These are phyloP conservation scores for Bos taurus DNA, from an alignment of 2,113 vertebrate species.

Conservation along the genomic window DNA sequence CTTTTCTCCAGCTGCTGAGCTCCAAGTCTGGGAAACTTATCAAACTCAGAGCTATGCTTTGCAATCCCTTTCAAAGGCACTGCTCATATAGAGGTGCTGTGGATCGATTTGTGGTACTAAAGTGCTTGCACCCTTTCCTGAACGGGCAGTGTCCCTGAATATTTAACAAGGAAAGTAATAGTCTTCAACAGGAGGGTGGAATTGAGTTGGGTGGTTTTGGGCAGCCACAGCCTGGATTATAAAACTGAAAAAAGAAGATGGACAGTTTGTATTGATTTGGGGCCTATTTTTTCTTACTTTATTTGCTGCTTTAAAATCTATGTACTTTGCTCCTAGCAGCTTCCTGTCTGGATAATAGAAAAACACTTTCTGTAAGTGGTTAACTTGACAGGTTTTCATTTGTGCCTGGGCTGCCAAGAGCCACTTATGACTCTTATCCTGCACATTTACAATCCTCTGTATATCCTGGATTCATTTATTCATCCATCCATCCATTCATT, in stretches of 20 bases:
- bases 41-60: constrained; percentile 33
- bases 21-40: neutral
- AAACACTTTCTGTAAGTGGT: constrained; percentile 34
- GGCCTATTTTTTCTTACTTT: constrained; percentile 10
- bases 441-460: neutral
- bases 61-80: constrained; percentile 24
- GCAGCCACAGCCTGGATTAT: neutral
- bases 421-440: neutral
- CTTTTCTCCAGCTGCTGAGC: neutral
- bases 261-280: constrained; percentile 24
- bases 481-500: neutral
- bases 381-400: constrained; percentile 17
- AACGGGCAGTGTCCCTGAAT: neutral
- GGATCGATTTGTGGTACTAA: neutral
- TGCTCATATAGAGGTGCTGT: neutral
- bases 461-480: neutral
- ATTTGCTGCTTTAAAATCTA: constrained; percentile 47
- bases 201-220: neutral
- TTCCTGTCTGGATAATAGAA: constrained; percentile 45
- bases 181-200: neutral
- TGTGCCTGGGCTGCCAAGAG: neutral
- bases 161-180: constrained; percentile 31
- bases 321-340: neutral
- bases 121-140: neutral
- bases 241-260: neutral